Evolutionary conservation across 1,140 invertebrate genomes (phyloP).

Genomic region (Sycophila sp.): DNA sequence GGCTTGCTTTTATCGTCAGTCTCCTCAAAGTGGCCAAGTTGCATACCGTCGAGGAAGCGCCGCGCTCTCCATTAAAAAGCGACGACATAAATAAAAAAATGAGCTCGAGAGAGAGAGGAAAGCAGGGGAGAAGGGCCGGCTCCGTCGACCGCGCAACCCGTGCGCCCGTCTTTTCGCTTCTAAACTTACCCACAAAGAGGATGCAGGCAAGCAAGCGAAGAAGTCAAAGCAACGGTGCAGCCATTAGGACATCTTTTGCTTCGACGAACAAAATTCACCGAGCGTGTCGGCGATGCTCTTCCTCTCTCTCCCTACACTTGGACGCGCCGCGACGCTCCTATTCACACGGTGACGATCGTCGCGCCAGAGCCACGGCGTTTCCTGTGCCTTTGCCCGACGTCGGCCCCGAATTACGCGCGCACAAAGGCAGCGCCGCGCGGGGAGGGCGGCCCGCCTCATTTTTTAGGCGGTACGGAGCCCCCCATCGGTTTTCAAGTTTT

Average conservation of each 20-base stretch:
- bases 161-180: neutral
- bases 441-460: too few relatives aligned
- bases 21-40: neutral
- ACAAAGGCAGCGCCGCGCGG: too few relatives aligned
- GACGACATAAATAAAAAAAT: too few relatives aligned
- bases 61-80: neutral
- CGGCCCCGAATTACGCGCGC: neutral
- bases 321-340: neutral
- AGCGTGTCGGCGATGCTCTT: conserved; percentile 45
- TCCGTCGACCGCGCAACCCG: too few relatives aligned
- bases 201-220: conserved; percentile 48
- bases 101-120: too few relatives aligned
- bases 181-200: conserved; percentile 52
- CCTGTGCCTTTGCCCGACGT: neutral
- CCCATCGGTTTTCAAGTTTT: neutral
- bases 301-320: conserved; percentile 4
- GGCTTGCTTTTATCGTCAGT: neutral
- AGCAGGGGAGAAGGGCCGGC: too few relatives aligned
- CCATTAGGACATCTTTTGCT: conserved; percentile 59
- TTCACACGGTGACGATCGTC: neutral
- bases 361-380: neutral
- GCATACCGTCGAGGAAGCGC: neutral
- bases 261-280: conserved; percentile 55
- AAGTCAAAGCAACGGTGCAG: conserved; percentile 52
- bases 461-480: neutral